Percentiles rank a stretch among this genome's conserved stretches.
Evolutionary conservation across 1,140 invertebrate species (phyloP).

Genomic region (Sycophila sp.): DNA sequence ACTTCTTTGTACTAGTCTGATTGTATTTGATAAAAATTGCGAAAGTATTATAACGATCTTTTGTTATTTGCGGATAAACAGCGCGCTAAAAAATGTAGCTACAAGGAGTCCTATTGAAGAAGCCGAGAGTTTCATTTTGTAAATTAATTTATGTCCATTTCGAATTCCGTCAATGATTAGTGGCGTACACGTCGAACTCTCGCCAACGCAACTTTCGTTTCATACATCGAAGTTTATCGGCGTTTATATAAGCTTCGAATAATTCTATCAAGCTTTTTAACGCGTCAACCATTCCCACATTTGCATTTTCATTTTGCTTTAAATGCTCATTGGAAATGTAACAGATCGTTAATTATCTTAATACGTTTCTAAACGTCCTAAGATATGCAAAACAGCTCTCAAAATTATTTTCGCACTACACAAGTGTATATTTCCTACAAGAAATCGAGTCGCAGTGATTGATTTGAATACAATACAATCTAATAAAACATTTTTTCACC

Average conservation of each 20-base stretch:
- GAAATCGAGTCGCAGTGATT: no score
- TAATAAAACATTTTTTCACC: no score
- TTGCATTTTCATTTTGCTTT: slow-evolving; percentile 25
- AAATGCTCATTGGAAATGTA: not conserved
- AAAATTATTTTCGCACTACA: not conserved
- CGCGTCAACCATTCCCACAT: slow-evolving; percentile 10
- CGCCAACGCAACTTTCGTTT: slow-evolving; percentile 16
- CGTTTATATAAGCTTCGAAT: slow-evolving; percentile 31
- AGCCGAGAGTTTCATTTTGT: not conserved
- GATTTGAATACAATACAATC: no score
- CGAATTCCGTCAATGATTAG: not conserved
- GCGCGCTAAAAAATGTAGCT: no score
- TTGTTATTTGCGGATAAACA: no score
- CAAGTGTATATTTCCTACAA: no score
- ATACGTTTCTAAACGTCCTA: not conserved
- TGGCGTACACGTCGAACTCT: not conserved
- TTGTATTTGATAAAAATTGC: no score
- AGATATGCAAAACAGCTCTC: slow-evolving; percentile 11
- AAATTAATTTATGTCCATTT: slow-evolving; percentile 25
- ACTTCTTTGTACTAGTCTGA: no score
- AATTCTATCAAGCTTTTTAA: slow-evolving; percentile 19
- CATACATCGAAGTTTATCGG: not conserved
- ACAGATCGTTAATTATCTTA: slow-evolving; percentile 13
- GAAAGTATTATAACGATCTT: no score
- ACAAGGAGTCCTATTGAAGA: no score